Evolutionary conservation across 2,888 invertebrate species (phyloP).

Genomic region (Metacarcinus magister): DNA sequence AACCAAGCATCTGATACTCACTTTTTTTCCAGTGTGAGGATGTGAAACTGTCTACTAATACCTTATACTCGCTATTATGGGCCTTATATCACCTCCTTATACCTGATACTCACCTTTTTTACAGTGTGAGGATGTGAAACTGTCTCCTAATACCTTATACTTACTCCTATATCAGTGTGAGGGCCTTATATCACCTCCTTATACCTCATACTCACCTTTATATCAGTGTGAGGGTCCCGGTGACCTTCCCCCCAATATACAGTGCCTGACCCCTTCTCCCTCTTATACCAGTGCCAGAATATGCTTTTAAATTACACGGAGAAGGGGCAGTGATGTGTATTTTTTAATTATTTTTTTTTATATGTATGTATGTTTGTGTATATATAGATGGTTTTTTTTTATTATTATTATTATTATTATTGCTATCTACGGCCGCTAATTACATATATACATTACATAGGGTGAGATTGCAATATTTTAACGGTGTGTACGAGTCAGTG

Average conservation of each 20-base stretch:
- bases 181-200: too few species aligned
- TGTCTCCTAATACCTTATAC: not conserved
- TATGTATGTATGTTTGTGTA: not conserved
- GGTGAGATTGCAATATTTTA: not conserved
- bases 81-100: too few species aligned
- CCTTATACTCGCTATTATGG: too few species aligned
- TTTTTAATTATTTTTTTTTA: too few species aligned
- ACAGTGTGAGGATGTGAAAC: not conserved
- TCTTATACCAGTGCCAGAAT: too few species aligned
- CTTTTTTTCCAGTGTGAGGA: too few species aligned
- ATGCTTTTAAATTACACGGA: too few species aligned
- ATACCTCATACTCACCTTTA: not conserved
- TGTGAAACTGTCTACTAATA: too few species aligned
- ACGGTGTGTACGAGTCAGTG: not conserved
- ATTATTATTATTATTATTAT: not conserved
- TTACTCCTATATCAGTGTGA: not conserved
- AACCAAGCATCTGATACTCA: too few species aligned
- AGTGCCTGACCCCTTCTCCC: too few species aligned
- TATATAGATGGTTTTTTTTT: not conserved
- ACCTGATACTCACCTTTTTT: not conserved
- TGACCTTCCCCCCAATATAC: too few species aligned
- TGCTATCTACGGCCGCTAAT: not conserved
- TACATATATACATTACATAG: not conserved
- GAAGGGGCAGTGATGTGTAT: too few species aligned
- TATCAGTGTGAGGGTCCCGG: not conserved